Percentiles rank a stretch among this genome's conserved stretches.
Evolutionary conservation across 2,113 vertebrate species (phyloP).

Genomic region (Caloenas nicobarica): DNA sequence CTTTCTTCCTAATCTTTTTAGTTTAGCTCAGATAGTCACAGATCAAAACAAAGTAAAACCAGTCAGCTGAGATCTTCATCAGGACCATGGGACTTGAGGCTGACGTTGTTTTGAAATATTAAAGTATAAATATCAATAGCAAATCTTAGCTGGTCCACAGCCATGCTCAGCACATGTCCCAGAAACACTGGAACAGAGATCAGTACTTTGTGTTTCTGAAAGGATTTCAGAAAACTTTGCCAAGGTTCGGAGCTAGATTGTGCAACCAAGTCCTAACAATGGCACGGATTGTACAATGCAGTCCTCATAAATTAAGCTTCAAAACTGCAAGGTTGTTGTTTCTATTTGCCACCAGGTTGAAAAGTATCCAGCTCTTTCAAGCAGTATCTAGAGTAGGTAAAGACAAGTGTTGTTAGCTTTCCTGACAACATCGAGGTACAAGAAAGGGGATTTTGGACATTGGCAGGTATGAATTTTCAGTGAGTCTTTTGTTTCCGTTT

Average conservation of each 20-base stretch:
- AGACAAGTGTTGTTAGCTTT: background rate
- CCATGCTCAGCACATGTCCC: background rate
- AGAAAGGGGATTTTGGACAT: background rate
- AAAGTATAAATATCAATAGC: background rate
- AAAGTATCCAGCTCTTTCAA: background rate
- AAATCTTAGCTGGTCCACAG: background rate
- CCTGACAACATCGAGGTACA: background rate
- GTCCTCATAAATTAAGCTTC: background rate
- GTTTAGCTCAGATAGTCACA: background rate
- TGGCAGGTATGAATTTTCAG: background rate
- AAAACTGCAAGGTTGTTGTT: background rate
- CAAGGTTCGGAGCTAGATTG: conserved; percentile 4
- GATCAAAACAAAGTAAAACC: background rate
- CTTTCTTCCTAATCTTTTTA: conserved; percentile 10
- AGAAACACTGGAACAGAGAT: background rate
- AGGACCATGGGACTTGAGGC: background rate
- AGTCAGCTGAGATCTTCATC: background rate
- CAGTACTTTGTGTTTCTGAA: background rate
- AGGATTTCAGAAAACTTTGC: background rate
- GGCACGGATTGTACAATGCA: background rate
- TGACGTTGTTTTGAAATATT: background rate
- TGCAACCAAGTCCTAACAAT: background rate
- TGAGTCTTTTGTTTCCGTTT: background rate
- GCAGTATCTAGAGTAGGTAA: background rate
- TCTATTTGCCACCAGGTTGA: background rate